Conservation (phyloP, 2,113 vertebrate genomes). For the Sinocyclocheilus rhinocerous region DNA sequence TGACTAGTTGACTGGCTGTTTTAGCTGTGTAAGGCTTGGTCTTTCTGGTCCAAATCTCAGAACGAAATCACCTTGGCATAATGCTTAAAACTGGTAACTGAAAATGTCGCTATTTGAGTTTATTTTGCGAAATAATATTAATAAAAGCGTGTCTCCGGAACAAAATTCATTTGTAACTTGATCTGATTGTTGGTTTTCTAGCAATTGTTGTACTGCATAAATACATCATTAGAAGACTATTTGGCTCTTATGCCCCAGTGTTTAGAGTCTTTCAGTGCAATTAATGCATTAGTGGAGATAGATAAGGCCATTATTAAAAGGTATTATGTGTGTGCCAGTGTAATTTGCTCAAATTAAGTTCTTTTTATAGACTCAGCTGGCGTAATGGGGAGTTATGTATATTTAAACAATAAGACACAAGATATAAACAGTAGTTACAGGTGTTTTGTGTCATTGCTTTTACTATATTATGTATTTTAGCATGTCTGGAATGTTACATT, state of each 20-base stretch:
- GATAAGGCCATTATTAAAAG: background rate
- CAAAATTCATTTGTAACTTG: background rate
- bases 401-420: background rate
- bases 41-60: background rate
- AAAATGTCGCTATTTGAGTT: too few relatives aligned
- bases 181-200: background rate
- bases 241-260: background rate
- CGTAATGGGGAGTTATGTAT: background rate
- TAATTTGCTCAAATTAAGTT: background rate
- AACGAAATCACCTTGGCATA: background rate
- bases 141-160: background rate
- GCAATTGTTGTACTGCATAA: background rate
- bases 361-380: background rate
- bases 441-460: background rate
- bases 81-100: background rate
- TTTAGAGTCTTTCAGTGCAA: background rate
- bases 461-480: background rate
- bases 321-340: background rate
- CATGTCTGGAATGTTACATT: background rate
- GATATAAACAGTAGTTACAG: background rate
- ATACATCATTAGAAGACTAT: background rate
- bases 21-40: background rate
- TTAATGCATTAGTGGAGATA: background rate
- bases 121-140: background rate
- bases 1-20: background rate